phyloP scores from a whole-genome alignment of 1,140 invertebrate species.

The Zaprionus kolodkinae region DNA sequence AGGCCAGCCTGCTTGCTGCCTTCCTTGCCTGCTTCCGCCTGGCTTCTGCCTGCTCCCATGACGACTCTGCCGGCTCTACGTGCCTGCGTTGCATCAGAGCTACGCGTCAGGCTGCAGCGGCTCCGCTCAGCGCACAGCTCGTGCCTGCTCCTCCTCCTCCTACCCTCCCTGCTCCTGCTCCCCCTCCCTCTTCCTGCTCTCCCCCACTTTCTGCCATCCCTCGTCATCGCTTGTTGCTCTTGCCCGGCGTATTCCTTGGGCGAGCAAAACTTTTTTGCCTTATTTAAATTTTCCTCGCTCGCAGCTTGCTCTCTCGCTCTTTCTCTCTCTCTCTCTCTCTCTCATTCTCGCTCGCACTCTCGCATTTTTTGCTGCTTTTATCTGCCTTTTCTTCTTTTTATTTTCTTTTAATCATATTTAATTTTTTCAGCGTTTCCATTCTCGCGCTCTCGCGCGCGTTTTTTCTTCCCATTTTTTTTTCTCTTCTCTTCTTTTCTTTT shows the following conservation, averaged over 20 bases:
- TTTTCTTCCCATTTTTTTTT: constrained; percentile 42
- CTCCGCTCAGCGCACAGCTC: neutral
- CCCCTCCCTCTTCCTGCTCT: neutral
- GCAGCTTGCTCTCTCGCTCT: constrained; percentile 25
- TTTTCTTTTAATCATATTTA: constrained; percentile 83
- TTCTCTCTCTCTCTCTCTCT: neutral
- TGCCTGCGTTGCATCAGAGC: constrained; percentile 65
- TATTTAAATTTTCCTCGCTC: constrained; percentile 56
- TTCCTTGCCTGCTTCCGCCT: neutral
- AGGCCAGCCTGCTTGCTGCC: constrained; percentile 11
- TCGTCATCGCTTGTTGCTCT: constrained; percentile 62
- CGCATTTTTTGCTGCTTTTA: constrained; percentile 24
- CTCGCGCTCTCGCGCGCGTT: constrained; percentile 44
- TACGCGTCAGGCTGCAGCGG: constrained; percentile 36
- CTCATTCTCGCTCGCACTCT: constrained; percentile 4
- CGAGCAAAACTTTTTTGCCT: constrained; percentile 57
- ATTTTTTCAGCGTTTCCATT: constrained; percentile 78
- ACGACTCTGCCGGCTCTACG: constrained; percentile 44
- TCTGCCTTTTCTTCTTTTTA: constrained; percentile 49
- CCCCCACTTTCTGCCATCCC: constrained; percentile 27
- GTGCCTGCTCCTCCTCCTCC: neutral
- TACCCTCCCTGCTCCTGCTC: too few relatives aligned
- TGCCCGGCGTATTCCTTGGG: constrained; percentile 60
- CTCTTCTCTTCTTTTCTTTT: constrained; percentile 35
- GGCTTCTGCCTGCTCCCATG: neutral